Evolutionary conservation across 2,888 invertebrate species (phyloP), one percentile per base, ranked within the genome.

Genomic region (Shargacucullia verbasci): DNA sequence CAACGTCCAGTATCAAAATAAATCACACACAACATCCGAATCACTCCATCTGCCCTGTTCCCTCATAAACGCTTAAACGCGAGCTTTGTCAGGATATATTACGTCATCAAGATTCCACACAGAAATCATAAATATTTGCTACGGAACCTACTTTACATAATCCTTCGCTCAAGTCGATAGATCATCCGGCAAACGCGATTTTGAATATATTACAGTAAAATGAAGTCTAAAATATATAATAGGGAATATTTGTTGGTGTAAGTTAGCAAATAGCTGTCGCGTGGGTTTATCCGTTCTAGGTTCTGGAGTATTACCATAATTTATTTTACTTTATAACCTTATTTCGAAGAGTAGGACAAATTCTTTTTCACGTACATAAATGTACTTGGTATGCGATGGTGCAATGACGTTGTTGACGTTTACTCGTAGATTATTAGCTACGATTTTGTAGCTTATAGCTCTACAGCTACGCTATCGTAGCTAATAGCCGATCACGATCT

Each of bases 81-180:
- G 13, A 41, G 43, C 62, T 57, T 59, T 50, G 52, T 66, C 59
- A 38, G 59, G 45, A 72, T 60, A 68, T 62, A 62, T 70, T 40
- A 59, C 59, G 35, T 38, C 54, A 41, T 49, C 38, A 60, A 53
- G 57, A 55, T 27, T 57, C 57, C 50, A 31, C 55, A 56, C 60
- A 59, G 52, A 70, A 74, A 70, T 76, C 70, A 73, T 74, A 76
- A 79, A 78, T 73, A 78, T 78, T 78, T 76, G 68, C 65, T 54
- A 52, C 47, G 58, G 53, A 62, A 58, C 57, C 63, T 56, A 56
- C 53, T 75, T 77, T 73, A 64, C 75, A 79, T 79, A 77, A 78
- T 75, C 75, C 52, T 20, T 31, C 53, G 55, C 60, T 59, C 59
- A 45, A 73, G 65, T 59, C 66, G 68, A 78, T 78, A 71, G 68